phyloP scores from a whole-genome alignment of 2,113 vertebrate species.

The Spea bombifrons region DNA sequence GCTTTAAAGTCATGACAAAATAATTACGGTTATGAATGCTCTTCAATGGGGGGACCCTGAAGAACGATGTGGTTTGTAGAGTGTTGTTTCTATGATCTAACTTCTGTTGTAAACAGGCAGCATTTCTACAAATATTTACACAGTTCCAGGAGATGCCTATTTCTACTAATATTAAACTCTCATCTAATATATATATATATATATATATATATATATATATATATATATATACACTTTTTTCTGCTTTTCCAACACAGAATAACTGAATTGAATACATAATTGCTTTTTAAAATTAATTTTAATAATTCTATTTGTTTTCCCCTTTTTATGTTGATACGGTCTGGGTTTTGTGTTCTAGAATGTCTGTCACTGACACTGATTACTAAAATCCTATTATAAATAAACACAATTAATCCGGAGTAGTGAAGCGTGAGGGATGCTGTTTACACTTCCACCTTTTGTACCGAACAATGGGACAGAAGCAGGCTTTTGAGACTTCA shows the following conservation, averaged over 20 bases:
- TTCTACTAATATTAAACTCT: too few species aligned
- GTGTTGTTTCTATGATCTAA: too few species aligned
- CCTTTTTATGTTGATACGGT: not conserved
- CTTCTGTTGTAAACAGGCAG: too few species aligned
- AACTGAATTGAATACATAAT: too few species aligned
- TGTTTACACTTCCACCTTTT: constrained; percentile 41
- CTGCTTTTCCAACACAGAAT: too few species aligned
- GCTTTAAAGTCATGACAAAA: not conserved
- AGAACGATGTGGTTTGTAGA: too few species aligned
- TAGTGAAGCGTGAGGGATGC: constrained; percentile 19
- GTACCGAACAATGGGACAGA: constrained; percentile 32
- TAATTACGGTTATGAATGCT: not conserved
- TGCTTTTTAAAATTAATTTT: not conserved
- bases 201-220: too few species aligned
- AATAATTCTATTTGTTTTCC: not conserved
- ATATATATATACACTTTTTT: too few species aligned
- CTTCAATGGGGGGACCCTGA: too few species aligned
- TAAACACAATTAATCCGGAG: constrained; percentile 32
- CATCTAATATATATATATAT: too few species aligned
- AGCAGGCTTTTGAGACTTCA: constrained; percentile 44
- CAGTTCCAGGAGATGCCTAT: too few species aligned
- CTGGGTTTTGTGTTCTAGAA: constrained; percentile 16
- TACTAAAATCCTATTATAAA: constrained; percentile 33
- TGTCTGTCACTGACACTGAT: constrained; percentile 10
- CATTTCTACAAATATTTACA: too few species aligned